Base-by-base conservation (phyloP, 2,113 vertebrate genomes). In the Coryphaenoides rupestris region DNA sequence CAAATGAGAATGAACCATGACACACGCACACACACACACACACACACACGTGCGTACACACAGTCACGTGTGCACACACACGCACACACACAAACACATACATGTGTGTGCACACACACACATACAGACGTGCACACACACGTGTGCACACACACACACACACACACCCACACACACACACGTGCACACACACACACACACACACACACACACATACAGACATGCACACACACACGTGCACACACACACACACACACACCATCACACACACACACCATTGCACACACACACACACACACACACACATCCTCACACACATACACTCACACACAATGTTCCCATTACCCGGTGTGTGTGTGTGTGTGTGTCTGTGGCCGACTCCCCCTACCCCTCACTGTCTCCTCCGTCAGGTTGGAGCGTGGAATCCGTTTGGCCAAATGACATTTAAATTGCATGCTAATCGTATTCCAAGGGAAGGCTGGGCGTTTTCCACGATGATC, bases 401-500 rank as follows among this genome's bases (percentile, higher is more conserved):
- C 24, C 47, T 15, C 55, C 40, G 53, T 60, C 60, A 53, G 26
- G 60, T 28, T 24, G 65, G 73, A 73, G 70, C 73, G 65, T 72
- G 55, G 66, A 77, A 75, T 69, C 63, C 45, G 68, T 78, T 84
- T 66, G 62, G 40, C 61, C 17, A 60, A 78, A 66, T 56, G 3
- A 56, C 63, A 83, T 81, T 79, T 46, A 82, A 79, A 82, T 79
- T 58, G 47, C 64, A 86, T 78, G 76, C 73, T 77, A 73, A 86
- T 78, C 56, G 58, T 50, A 73, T 79, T 76, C 72, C 66, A 66
- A 54, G 55, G n/a, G n/a, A 21, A 45, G 40, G 23, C 46, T 13
- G 55, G 73, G 69, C 54, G 68, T 62, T 60, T 68, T 59, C 54
- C 68, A 65, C 33, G 9, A 7, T 40, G 33, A 40, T 40, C 33